Evolutionary conservation across 2,888 invertebrate genomes (phyloP), one percentile per base, ranked within the genome.

Genomic region (Thereva nobilitata): DNA sequence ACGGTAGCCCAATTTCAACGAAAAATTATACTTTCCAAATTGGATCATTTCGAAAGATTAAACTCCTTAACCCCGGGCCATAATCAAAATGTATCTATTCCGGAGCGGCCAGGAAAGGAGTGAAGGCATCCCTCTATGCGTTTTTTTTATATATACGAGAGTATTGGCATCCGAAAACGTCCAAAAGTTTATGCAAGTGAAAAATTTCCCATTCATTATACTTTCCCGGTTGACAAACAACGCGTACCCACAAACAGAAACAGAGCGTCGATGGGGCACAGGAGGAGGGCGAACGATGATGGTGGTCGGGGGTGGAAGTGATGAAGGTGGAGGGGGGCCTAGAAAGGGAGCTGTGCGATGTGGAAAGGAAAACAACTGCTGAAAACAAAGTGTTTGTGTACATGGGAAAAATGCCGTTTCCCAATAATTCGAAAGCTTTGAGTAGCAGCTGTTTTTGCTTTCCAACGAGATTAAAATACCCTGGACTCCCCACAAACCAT

Each of bases 391-490:
- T 68, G 68, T 66, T 65, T 66, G 66, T 68, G 59, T 56, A 57
- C 64, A 68, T 66, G 66, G 66, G 68, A 66, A 68, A 68, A 68
- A 61, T 65, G 66, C 54, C 55, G 66, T 68, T 68, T 59, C 49
- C 59, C 49, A 59, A 59, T 59, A 59, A 47, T 49, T 74, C 74
- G 74, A 72, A 73, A 73, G 75, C 73, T 74, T 59, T 47, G 59
- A 71, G 69, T 54, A 73, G 74, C 79, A 79, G 79, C 79, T 79
- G 79, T 75, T 76, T 75, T 75, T 75, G 75, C 75, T 76, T 76
- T 77, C 75, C 79, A 77, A 78, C 77, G 76, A 78, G 79, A 80
- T 79, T 79, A 80, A 79, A 80, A 77, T 78, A 76, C 75, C 78
- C 75, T 77, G 74, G 75, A 76, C 73, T 74, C 74, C 75, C 75